phyloP scores from a whole-genome alignment of 1,140 invertebrate genomes.

The Drosophila sp. region DNA sequence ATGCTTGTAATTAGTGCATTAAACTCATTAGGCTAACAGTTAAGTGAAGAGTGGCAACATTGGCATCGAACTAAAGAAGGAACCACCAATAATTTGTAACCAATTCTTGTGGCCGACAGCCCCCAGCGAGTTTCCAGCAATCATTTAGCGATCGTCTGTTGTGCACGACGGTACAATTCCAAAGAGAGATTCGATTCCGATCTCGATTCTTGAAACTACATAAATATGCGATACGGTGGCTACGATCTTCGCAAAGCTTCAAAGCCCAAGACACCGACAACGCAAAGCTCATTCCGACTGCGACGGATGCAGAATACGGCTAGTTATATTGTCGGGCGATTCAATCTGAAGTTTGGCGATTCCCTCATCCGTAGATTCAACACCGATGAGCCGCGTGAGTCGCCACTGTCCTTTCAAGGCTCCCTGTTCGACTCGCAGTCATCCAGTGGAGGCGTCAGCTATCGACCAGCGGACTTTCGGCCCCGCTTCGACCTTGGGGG shows the following conservation, averaged over 20 bases:
- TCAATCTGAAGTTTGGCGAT: constrained; percentile 66
- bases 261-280: constrained; percentile 71
- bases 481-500: constrained; percentile 35
- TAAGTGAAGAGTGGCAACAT: constrained; percentile 14
- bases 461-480: constrained; percentile 58
- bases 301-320: constrained; percentile 69
- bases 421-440: constrained; percentile 70
- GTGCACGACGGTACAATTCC: constrained; percentile 27
- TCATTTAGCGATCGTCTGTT: constrained; percentile 51
- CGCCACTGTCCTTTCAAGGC: constrained; percentile 76
- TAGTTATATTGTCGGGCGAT: constrained; percentile 66
- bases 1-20: constrained; percentile 75
- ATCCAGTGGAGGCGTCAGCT: constrained; percentile 32
- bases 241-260: constrained; percentile 86
- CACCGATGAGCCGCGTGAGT: constrained; percentile 46
- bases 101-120: constrained; percentile 37
- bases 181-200: not conserved
- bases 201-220: not conserved
- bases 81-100: constrained; percentile 28
- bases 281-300: constrained; percentile 63
- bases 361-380: constrained; percentile 51
- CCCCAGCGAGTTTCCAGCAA: constrained; percentile 17
- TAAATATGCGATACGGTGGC: constrained; percentile 86
- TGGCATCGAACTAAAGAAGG: constrained; percentile 16
- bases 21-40: constrained; percentile 44